These are phyloP conservation scores for Parauchenoglanis ngamensis DNA, from an alignment of 2,797 vertebrate genomes.

Conservation along the genomic window DNA sequence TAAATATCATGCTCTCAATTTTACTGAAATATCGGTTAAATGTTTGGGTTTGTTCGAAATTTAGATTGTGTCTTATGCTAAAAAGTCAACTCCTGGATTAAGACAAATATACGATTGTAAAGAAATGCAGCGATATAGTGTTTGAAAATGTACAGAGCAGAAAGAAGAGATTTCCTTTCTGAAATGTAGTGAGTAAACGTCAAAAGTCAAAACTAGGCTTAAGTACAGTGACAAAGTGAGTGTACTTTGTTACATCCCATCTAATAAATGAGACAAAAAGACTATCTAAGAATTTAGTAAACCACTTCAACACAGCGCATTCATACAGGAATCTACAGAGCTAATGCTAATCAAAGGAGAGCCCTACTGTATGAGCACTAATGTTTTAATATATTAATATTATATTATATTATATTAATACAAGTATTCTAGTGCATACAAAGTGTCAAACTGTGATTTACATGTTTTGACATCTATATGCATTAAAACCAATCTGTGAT, in stretches of 20 bases:
- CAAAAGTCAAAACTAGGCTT: background rate
- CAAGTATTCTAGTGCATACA: too few species aligned
- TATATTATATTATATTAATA: background rate
- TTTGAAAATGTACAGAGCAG: background rate
- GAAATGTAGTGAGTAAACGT: background rate
- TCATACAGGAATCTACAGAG: background rate
- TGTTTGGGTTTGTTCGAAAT: background rate
- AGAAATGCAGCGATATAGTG: background rate
- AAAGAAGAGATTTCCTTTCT: background rate
- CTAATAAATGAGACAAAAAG: background rate
- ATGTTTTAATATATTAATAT: background rate
- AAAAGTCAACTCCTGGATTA: background rate
- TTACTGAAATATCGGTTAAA: background rate
- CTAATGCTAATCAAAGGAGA: background rate
- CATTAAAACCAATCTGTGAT: background rate
- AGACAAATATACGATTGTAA: background rate
- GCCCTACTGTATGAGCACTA: background rate
- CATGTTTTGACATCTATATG: background rate
- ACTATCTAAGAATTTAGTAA: background rate
- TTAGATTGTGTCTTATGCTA: background rate
- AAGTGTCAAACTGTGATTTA: background rate
- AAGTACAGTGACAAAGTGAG: background rate
- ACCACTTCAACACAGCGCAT: background rate
- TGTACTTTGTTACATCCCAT: background rate
- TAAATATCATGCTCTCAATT: background rate